Evolutionary conservation across 1,140 invertebrate genomes (phyloP).

Genomic region (Pseudomyrmex sp.): DNA sequence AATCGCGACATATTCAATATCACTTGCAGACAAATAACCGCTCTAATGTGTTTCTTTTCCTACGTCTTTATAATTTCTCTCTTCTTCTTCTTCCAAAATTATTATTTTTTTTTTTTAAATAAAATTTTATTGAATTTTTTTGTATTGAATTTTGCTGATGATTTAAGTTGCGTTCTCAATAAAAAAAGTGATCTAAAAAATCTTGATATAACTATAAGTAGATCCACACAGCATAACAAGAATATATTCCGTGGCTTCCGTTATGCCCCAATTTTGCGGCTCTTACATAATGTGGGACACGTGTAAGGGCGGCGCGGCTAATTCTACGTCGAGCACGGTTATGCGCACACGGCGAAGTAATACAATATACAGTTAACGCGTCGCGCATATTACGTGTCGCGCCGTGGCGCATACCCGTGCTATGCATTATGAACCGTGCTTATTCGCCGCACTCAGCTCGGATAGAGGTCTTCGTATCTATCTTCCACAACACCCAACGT

Average conservation of each 20-base stretch:
- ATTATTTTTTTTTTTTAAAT: background rate
- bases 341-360: slow-evolving; percentile 19
- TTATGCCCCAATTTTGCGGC: background rate
- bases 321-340: slow-evolving; percentile 21
- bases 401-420: background rate
- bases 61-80: background rate
- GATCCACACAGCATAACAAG: no score
- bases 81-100: background rate
- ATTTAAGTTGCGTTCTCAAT: no score
- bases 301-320: slow-evolving; percentile 16
- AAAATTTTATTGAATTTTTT: background rate
- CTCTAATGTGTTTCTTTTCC: background rate
- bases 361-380: slow-evolving; percentile 44
- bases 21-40: background rate
- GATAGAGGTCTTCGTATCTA: slow-evolving; percentile 16
- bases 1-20: background rate
- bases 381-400: slow-evolving; percentile 38
- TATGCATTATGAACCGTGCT: slow-evolving; percentile 43
- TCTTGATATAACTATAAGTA: no score
- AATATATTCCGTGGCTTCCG: background rate
- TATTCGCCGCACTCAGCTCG: slow-evolving; percentile 36
- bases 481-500: background rate
- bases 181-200: no score
- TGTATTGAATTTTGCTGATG: no score
- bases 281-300: slow-evolving; percentile 6